phyloP scores from a whole-genome alignment of 2,113 vertebrate genomes.

The Nipponia nippon region DNA sequence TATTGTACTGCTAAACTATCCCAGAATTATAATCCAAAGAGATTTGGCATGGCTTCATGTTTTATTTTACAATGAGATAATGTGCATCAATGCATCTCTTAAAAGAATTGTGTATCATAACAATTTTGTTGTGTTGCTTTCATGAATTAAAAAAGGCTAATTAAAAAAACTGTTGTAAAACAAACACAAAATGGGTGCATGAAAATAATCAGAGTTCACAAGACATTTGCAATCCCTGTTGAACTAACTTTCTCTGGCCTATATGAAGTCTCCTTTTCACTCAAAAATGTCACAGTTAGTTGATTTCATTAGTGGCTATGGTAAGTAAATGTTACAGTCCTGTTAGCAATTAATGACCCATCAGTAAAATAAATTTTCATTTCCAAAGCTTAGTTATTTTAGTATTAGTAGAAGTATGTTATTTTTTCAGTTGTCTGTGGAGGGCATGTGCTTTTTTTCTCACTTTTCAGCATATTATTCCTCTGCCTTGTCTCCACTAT shows the following conservation, averaged over 20 bases:
- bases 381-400: neutral
- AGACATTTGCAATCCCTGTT: neutral
- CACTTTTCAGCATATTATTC: neutral
- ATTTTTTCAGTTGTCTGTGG: neutral
- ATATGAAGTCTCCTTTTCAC: neutral
- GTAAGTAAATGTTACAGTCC: neutral
- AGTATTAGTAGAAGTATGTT: neutral
- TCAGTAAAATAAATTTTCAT: neutral
- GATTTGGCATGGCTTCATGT: neutral
- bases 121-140: neutral
- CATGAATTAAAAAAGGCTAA: neutral
- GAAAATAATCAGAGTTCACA: neutral
- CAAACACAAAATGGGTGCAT: neutral
- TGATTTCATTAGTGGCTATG: neutral
- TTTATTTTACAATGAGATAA: neutral
- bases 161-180: neutral
- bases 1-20: neutral
- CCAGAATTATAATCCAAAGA: neutral
- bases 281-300: neutral
- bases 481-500: neutral
- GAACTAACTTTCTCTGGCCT: neutral
- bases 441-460: neutral
- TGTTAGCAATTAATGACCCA: neutral
- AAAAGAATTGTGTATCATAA: neutral
- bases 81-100: neutral